Evolutionary conservation across 2,797 vertebrate genomes (phyloP).

Genomic region (Orestias chungarensis): DNA sequence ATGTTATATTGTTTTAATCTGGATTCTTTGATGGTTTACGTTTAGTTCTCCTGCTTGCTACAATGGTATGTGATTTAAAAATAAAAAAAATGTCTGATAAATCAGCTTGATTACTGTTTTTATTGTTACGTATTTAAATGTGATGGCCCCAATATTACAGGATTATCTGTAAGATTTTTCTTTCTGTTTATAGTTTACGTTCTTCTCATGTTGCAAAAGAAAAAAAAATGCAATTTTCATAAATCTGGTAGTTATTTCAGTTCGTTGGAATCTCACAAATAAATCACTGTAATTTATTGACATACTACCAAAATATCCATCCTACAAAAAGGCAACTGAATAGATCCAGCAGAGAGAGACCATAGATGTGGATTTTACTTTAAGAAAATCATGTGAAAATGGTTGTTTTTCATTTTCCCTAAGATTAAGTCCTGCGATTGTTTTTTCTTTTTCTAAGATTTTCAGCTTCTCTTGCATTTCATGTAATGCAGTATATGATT

Average conservation of each 20-base stretch:
- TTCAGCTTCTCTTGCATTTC: background rate
- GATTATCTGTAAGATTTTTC: background rate
- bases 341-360: background rate
- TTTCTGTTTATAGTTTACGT: slow-evolving; percentile 10
- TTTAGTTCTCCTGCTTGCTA: slow-evolving; percentile 2
- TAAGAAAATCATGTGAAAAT: background rate
- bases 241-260: slow-evolving; percentile 35
- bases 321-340: slow-evolving; percentile 30
- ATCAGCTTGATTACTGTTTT: slow-evolving; percentile 3
- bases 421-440: no score
- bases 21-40: background rate
- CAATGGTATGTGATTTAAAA: slow-evolving; percentile 9
- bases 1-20: background rate
- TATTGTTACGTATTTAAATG: slow-evolving; percentile 21
- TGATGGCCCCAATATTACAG: slow-evolving; percentile 7
- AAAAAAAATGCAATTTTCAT: no score
- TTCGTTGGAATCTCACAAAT: slow-evolving; percentile 43
- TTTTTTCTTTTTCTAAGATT: background rate
- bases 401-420: no score
- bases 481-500: background rate
- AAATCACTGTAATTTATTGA: slow-evolving; percentile 39
- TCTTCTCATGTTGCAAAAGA: slow-evolving; percentile 34
- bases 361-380: background rate
- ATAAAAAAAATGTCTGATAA: background rate
- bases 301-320: slow-evolving; percentile 22